Evolutionary conservation across 2,888 invertebrate genomes (phyloP).

Genomic region (Mesorhabditis spiculigera): DNA sequence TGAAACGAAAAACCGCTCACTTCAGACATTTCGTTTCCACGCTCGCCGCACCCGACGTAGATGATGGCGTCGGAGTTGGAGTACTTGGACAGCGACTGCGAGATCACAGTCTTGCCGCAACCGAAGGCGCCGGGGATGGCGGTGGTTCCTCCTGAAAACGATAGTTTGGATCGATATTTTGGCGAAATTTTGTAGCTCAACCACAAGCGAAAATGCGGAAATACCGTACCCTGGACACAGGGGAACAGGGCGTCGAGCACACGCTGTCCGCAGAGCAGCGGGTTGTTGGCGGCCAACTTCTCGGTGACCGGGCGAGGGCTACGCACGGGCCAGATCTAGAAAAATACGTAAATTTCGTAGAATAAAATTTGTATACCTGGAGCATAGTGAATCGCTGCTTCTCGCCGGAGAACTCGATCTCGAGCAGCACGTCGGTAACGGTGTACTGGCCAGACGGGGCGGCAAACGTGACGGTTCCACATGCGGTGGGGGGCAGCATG

Average conservation of each 20-base stretch:
- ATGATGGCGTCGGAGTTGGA: conserved; percentile 99
- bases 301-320: conserved; percentile 93
- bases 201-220: neutral
- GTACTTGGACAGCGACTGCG: conserved; percentile 97
- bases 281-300: conserved; percentile 96
- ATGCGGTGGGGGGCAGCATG: conserved; percentile 86
- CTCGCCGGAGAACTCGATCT: conserved; percentile 97
- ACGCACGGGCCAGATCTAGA: conserved; percentile 89
- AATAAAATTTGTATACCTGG: conserved; percentile 65
- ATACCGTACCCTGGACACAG: conserved; percentile 65
- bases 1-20: conserved; percentile 12
- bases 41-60: conserved; percentile 98
- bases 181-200: neutral
- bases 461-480: conserved; percentile 92
- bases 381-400: conserved; percentile 87
- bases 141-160: conserved; percentile 51
- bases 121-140: conserved; percentile 79
- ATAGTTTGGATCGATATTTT: neutral
- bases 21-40: conserved; percentile 99
- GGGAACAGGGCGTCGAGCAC: conserved; percentile 97
- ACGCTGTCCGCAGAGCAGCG: conserved; percentile 93
- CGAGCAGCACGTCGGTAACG: conserved; percentile 88
- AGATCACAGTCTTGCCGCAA: conserved; percentile 99
- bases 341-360: neutral
- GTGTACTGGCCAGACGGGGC: conserved; percentile 90